Conservation (phyloP, 2,113 vertebrate genomes). For the Leptodactylus fuscus region DNA sequence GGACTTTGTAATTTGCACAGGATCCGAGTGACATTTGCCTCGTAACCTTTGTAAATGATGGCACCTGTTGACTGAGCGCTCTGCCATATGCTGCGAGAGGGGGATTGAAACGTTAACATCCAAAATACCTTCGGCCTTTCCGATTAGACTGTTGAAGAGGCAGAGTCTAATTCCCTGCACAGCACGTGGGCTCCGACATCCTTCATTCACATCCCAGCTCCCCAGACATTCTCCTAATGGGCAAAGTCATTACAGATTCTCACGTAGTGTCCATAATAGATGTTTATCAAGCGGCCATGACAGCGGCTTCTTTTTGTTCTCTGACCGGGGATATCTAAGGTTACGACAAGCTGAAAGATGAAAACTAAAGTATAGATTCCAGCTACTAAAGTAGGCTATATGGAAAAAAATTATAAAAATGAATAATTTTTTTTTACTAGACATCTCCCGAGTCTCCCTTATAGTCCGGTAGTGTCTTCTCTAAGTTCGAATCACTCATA, state of each 20-base stretch:
- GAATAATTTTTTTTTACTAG: too few species aligned
- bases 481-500: too few species aligned
- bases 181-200: background rate
- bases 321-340: background rate
- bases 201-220: conserved; percentile 17
- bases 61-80: conserved; percentile 49
- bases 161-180: conserved; percentile 28
- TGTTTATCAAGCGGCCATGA: background rate
- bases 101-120: conserved; percentile 17
- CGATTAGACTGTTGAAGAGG: conserved; percentile 25
- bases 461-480: too few species aligned
- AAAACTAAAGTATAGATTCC: too few species aligned
- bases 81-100: conserved; percentile 53
- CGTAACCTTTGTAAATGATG: conserved; percentile 33
- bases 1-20: conserved; percentile 7
- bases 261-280: background rate
- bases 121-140: conserved; percentile 40
- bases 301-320: background rate
- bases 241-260: conserved; percentile 33
- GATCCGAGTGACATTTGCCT: conserved; percentile 6
- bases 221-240: conserved; percentile 31
- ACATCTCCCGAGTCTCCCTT: too few species aligned
- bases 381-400: too few species aligned
- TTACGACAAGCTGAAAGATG: background rate
- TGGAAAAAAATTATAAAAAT: too few species aligned